phyloP scores from a whole-genome alignment of 2,797 vertebrate species.

The Sitta carolinensis region DNA sequence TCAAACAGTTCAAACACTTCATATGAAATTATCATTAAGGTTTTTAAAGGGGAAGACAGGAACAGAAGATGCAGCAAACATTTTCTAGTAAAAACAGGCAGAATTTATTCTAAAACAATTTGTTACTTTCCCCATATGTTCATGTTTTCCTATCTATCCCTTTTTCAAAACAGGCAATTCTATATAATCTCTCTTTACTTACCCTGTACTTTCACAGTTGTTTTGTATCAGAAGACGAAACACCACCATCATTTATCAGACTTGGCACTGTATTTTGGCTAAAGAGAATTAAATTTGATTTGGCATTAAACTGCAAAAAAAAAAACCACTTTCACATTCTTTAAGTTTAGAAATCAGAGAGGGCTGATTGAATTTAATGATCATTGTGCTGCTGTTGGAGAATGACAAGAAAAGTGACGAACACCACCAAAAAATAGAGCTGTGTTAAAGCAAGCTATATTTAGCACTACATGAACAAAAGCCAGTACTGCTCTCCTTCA shows the following conservation, averaged over 20 bases:
- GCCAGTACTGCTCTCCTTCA: background rate
- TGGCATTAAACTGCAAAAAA: background rate
- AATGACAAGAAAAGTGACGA: background rate
- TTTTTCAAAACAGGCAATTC: background rate
- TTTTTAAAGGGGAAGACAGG: background rate
- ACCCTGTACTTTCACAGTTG: background rate
- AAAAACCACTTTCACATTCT: background rate
- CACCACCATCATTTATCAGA: background rate
- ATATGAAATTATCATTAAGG: background rate
- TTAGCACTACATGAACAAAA: background rate
- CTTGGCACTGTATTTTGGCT: background rate
- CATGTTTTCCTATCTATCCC: background rate
- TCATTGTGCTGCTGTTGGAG: background rate
- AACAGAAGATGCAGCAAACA: background rate
- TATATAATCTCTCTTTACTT: background rate
- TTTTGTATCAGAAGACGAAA: background rate
- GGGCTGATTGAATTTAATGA: background rate
- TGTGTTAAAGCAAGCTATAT: background rate
- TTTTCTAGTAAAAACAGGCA: background rate
- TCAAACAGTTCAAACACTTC: background rate
- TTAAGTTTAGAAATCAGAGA: background rate
- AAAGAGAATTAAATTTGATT: background rate
- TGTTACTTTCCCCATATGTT: background rate
- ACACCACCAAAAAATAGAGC: background rate
- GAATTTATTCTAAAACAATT: background rate